Base-by-base conservation (phyloP, 2,797 vertebrate genomes). In the Centroberyx gerrardi region DNA sequence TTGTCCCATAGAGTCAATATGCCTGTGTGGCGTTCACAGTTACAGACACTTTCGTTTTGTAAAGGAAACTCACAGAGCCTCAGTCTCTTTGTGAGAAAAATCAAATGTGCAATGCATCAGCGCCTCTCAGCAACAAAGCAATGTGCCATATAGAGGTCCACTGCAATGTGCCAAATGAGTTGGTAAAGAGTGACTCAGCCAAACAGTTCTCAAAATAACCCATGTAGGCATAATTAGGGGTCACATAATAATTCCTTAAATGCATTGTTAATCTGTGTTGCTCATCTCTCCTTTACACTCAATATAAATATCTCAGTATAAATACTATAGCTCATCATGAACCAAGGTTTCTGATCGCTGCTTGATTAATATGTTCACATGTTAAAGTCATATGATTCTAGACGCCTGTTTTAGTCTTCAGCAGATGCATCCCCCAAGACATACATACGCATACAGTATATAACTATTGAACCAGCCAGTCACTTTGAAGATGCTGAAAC, bases 1-100 rank as follows among this genome's bases (percentile, higher is more conserved):
- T 94, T 93, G 90, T 90, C 90, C 91, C 89, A 93, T 83, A 80
- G 79, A 92, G 82, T 92, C 83, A 83, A 86, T 89, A 92, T 81
- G 76, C 66, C 82, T 78, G 87, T 82, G 80, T 89, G 74, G 78
- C 76, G 74, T 87, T 90, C 88, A 89, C 88, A 86, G 83, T 88
- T 67, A 80, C 75, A 90, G 69, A 87, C 75, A 78, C 62, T 29
- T 60, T 62, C 38, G 18, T 67, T 71, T 61, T 48, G 44, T 78
- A 8, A 14, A 67, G 66, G 55, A 87, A 83, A 72, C 59, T 61
- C 44, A 69, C 61, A 74, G 60, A 84, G 71, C 48, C 53, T 78
- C 70, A 48, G 75, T 84, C 46, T 81, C 59, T 74, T 66, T 38
- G 64, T 73, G 77, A 78, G 60, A 80, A 73, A 31, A 82, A 86